Evolutionary conservation across 2,888 invertebrate species (phyloP).

Genomic region (Acrobasis consociella): DNA sequence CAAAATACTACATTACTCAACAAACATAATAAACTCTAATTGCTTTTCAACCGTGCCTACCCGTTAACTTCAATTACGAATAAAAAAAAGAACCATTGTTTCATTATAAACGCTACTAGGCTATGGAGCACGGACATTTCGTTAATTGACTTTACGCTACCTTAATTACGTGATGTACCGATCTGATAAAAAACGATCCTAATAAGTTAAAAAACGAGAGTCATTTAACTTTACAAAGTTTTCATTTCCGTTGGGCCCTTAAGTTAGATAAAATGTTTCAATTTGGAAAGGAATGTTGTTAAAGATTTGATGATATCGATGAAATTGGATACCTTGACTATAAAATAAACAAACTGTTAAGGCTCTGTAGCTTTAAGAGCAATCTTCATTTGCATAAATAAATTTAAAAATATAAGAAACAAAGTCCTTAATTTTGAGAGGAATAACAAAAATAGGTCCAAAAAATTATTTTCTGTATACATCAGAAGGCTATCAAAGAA

Average conservation of each 20-base stretch:
- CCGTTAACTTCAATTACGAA: conserved; percentile 71
- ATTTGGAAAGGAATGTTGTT: not conserved
- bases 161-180: conserved; percentile 68
- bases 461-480: too few species aligned
- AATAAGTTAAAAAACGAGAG: conserved; percentile 24
- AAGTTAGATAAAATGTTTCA: not conserved
- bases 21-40: conserved; percentile 23
- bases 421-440: too few species aligned
- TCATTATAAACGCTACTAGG: conserved; percentile 46
- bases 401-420: too few species aligned
- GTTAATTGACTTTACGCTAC: conserved; percentile 72
- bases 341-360: too few species aligned
- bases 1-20: conserved; percentile 10
- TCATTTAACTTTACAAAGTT: conserved; percentile 24
- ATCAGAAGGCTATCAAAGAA: too few species aligned
- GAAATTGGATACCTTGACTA: too few species aligned
- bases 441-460: too few species aligned
- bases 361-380: too few species aligned
- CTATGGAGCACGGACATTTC: conserved; percentile 62
- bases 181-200: conserved; percentile 47
- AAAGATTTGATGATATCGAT: too few species aligned
- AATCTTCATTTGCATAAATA: too few species aligned
- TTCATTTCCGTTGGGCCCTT: conserved; percentile 2
- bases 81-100: conserved; percentile 69
- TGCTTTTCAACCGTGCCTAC: conserved; percentile 34